phyloP scores from a whole-genome alignment of 2,113 vertebrate genomes.

The Dicaeum eximium region DNA sequence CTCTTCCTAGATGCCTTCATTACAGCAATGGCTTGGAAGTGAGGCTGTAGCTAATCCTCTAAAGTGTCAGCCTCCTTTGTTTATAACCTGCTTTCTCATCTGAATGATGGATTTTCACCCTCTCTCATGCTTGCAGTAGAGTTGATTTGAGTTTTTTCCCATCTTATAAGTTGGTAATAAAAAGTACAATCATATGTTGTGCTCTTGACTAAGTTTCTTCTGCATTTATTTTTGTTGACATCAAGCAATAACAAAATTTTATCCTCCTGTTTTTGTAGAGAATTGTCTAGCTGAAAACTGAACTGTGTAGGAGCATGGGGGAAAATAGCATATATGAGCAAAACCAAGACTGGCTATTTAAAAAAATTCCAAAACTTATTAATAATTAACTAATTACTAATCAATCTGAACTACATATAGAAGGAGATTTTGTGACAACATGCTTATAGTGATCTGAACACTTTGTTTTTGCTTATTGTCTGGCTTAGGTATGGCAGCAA shows the following conservation, averaged over 20 bases:
- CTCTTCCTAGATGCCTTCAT: background rate
- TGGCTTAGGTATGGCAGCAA: background rate
- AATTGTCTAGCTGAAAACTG: background rate
- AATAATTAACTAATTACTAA: background rate
- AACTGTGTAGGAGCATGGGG: background rate
- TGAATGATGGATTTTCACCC: background rate
- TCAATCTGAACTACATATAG: background rate
- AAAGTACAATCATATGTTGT: background rate
- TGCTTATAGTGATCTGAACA: background rate
- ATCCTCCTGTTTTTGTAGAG: background rate
- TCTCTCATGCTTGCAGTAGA: background rate
- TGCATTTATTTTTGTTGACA: background rate
- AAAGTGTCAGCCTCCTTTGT: background rate
- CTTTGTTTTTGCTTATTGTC: background rate
- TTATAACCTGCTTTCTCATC: background rate
- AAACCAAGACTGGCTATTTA: background rate
- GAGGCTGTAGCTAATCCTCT: background rate
- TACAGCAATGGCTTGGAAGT: background rate
- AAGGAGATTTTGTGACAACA: rapidly evolving
- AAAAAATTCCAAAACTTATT: background rate
- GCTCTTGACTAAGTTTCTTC: background rate
- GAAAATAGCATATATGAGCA: background rate
- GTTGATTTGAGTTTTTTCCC: background rate
- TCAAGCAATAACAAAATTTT: background rate
- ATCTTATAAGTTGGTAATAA: background rate